Percentiles rank a stretch among this genome's conserved stretches.
phyloP scores from a whole-genome alignment of 35 echinoderm and acorn worm species.

The Chiridota heheva region DNA sequence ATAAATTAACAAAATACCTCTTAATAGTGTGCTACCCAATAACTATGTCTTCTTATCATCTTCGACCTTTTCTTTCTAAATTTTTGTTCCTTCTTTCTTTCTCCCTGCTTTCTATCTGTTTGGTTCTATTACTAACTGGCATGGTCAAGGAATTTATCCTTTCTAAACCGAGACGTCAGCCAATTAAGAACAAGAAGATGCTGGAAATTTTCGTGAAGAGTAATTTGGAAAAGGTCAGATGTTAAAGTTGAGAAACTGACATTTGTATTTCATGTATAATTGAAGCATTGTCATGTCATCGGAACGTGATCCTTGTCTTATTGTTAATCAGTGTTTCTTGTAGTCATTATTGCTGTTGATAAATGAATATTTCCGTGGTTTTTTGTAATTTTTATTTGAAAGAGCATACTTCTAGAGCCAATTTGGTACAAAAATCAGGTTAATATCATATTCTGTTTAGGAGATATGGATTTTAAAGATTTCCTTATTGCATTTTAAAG shows the following conservation, averaged over 20 bases:
- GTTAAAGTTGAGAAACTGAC: no score
- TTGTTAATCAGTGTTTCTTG: not conserved
- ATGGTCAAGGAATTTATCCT: conserved; percentile 38
- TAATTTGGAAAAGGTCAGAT: conserved; percentile 44
- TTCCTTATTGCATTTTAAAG: no score
- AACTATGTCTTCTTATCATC: not conserved
- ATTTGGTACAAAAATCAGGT: no score
- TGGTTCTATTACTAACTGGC: not conserved
- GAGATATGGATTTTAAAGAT: no score
- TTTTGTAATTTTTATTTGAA: no score
- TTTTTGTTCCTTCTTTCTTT: not conserved
- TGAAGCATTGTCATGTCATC: no score
- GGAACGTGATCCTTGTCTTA: not conserved
- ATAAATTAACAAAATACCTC: not conserved
- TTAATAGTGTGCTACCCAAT: not conserved
- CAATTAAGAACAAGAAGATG: conserved; percentile 62
- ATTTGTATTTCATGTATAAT: no score
- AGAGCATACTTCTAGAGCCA: no score
- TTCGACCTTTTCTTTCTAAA: not conserved
- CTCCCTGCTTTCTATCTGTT: not conserved
- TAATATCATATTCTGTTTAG: no score
- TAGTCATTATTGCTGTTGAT: not conserved
- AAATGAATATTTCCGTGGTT: no score
- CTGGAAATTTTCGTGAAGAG: conserved; percentile 50
- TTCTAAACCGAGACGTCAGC: conserved; percentile 11